Base-by-base conservation (phyloP, 2,113 vertebrate species). In the Athene noctua region DNA sequence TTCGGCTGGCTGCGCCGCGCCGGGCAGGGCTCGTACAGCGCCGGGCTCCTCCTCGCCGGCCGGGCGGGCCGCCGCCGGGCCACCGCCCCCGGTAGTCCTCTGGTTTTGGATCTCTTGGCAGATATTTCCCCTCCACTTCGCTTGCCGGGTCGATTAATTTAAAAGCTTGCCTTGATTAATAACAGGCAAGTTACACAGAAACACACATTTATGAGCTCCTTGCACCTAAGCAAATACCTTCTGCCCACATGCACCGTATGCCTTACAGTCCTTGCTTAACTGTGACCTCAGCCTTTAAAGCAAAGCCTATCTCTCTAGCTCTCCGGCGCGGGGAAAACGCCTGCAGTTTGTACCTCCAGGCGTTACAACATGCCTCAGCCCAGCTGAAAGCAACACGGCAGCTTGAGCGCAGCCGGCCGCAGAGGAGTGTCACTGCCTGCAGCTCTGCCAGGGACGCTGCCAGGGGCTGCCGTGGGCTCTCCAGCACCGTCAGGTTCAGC, bases 401-500 rank as follows among this genome's bases (percentile, higher is more conserved):
- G 79, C 63, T 81, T 72, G 83, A 61, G 40, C 7, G 30, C 34
- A 21, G 84, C 4, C 79, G 52, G 47, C 25, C 72, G 63, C 85
- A 44, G 32, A 74, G 75, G 71, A 71, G 80, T n/a, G 81, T 57
- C 54, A 57, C 54, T 59, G 88, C 58, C 71, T 86, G 82, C 90
- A 46, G 62, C 78, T 82, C 83, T 95, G 82, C 88, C 85, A 86
- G 84, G 32, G n/a, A 58, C 47, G 3, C 10, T 79, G 80, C 71
- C 91, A 66, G 94, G 80, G 91, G 58, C 94, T 93, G 96, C 78
- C 29, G 20, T 42, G n/a, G 93, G 78, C 55, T 92, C 91, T 70
- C 46, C 74, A 85, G 90, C 75, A 38, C 85, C 92, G 63, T 94
- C 91, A 90, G 75, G 84, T 79, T 94, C 89, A 90, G 95, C 80